A percentile compares a stretch with the other conserved stretches of the same genome.
These are phyloP conservation scores for Pterostichus madidus DNA, from an alignment of 2,888 invertebrate genomes.

Conservation along the genomic window DNA sequence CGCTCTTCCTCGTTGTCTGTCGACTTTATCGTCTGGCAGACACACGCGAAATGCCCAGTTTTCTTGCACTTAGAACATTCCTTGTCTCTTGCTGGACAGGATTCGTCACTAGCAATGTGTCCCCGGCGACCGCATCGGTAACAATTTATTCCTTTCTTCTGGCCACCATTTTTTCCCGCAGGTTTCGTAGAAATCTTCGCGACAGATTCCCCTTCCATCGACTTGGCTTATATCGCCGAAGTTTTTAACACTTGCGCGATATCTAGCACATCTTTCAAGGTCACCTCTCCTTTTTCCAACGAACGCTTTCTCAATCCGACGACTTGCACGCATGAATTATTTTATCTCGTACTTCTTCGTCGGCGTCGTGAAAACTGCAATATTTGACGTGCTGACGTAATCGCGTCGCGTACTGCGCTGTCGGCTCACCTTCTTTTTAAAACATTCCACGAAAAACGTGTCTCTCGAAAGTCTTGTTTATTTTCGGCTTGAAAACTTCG, in stretches of 20 bases:
- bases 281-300: background rate
- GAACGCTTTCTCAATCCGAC: background rate
- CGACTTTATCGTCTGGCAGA: background rate
- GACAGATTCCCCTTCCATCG: background rate
- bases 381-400: background rate
- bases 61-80: background rate
- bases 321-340: background rate
- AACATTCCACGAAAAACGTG: background rate
- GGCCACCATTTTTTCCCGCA: background rate
- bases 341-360: background rate
- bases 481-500: background rate
- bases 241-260: background rate
- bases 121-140: background rate
- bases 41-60: background rate
- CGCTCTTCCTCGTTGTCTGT: background rate
- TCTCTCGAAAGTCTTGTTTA: background rate
- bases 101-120: background rate
- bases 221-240: background rate
- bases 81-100: background rate
- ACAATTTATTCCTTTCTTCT: too few relatives aligned
- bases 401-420: background rate
- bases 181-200: background rate
- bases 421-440: background rate
- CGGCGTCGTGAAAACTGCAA: background rate
- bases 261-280: background rate